phyloP scores from a whole-genome alignment of 2,113 vertebrate genomes.

The Pollachius pollachius region DNA sequence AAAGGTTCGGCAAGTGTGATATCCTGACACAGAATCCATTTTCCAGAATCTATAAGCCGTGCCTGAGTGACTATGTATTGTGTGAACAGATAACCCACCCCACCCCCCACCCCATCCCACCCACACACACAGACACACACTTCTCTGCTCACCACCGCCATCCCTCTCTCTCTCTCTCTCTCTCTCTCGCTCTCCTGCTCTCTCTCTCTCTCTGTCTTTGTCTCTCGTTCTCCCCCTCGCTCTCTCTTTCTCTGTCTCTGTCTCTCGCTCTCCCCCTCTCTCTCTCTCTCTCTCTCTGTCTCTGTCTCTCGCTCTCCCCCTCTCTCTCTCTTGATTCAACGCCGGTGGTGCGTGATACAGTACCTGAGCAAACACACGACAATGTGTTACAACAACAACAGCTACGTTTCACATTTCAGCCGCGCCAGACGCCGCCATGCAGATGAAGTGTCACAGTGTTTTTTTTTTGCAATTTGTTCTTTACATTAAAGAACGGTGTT shows the following conservation, averaged over 20 bases:
- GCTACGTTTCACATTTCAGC: conserved; percentile 49
- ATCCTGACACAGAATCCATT: conserved; percentile 66
- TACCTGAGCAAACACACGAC: conserved; percentile 63
- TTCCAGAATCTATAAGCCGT: conserved; percentile 64
- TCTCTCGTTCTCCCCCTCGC: too few relatives aligned
- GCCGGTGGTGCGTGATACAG: conserved; percentile 52
- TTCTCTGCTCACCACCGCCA: neutral
- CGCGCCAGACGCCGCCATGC: conserved; percentile 46
- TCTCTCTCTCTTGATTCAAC: conserved; percentile 33
- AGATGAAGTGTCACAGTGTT: conserved; percentile 61
- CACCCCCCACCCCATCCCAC: neutral
- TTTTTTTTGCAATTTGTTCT: conserved; percentile 44
- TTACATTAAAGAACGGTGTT: conserved; percentile 54
- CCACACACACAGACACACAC: conserved; percentile 17
- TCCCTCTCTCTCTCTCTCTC: conserved; percentile 7
- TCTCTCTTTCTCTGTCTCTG: too few relatives aligned
- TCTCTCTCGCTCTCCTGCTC: conserved; percentile 9
- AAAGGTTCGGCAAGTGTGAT: conserved; percentile 61
- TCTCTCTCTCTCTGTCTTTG: neutral
- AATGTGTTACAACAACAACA: conserved; percentile 53
- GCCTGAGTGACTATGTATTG: conserved; percentile 61
- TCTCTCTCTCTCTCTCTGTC: conserved; percentile 12
- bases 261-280: neutral
- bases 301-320: neutral
- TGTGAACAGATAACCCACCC: conserved; percentile 55